Evolutionary conservation across 1,140 invertebrate genomes (phyloP).

Genomic region (Drosophila setifemur): DNA sequence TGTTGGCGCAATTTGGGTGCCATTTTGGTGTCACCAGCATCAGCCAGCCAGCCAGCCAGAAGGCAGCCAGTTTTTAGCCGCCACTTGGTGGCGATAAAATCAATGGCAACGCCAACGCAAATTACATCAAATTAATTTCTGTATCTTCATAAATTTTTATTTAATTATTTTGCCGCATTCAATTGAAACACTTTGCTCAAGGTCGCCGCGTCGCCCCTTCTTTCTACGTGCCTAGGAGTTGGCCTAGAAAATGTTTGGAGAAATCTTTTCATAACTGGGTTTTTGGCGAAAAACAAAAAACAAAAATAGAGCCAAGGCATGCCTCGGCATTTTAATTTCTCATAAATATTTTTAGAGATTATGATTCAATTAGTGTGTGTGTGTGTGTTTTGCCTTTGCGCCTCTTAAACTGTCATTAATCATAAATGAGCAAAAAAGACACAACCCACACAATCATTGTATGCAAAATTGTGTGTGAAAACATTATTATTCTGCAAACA

Average conservation of each 20-base stretch:
- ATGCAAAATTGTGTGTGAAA: conserved; percentile 68
- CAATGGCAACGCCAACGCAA: conserved; percentile 74
- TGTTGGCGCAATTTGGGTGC: conserved; percentile 71
- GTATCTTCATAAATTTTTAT: conserved; percentile 63
- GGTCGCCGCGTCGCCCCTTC: conserved; percentile 29
- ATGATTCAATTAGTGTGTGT: conserved; percentile 36
- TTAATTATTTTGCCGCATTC: conserved; percentile 66
- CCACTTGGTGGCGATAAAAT: conserved; percentile 35
- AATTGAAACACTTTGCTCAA: conserved; percentile 73
- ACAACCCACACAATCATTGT: conserved; percentile 56
- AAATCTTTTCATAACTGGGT: conserved; percentile 34
- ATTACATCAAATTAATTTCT: conserved; percentile 75
- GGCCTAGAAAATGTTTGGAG: conserved; percentile 51
- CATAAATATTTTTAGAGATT: background rate
- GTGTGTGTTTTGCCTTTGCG: conserved; percentile 18
- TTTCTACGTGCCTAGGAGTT: conserved; percentile 48
- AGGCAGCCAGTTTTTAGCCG: conserved; percentile 5
- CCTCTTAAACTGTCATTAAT: conserved; percentile 63
- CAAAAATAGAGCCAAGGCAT: background rate
- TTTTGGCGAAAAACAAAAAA: no score
- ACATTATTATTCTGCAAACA: conserved; percentile 36
- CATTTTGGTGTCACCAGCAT: conserved; percentile 68
- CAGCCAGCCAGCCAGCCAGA: background rate
- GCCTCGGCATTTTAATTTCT: conserved; percentile 25
- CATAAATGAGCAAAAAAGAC: conserved; percentile 49